A percentile compares a stretch with the other conserved stretches of the same genome.
These are phyloP conservation scores for Hirudinaria manillensis DNA, from an alignment of 2,888 invertebrate species.

Conservation along the genomic window DNA sequence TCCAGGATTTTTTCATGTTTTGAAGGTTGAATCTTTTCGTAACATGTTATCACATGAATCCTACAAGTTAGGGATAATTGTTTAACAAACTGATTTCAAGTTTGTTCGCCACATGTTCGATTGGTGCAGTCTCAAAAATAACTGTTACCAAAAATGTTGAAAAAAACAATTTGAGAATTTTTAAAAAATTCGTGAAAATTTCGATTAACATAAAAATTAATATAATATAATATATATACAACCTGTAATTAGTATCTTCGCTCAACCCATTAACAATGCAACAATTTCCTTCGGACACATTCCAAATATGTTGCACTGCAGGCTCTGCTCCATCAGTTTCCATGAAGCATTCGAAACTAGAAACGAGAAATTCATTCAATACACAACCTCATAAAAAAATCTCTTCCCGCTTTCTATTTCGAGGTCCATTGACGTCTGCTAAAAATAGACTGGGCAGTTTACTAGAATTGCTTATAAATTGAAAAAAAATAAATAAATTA, in stretches of 20 bases:
- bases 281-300: conserved; percentile 43
- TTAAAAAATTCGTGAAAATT: no score
- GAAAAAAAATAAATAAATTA: no score
- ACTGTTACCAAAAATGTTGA: no score
- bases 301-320: conserved; percentile 53
- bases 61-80: neutral
- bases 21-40: neutral
- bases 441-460: no score
- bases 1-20: neutral
- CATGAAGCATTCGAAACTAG: conserved; percentile 51
- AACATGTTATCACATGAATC: neutral
- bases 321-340: conserved; percentile 45
- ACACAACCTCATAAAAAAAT: neutral
- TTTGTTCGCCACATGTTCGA: no score
- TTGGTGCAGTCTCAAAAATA: no score
- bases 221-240: neutral
- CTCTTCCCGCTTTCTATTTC: neutral
- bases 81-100: no score
- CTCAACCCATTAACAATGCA: conserved; percentile 49
- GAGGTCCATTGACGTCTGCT: no score
- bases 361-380: conserved; percentile 31
- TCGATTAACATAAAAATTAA: no score
- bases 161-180: no score
- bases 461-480: no score
- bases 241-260: conserved; percentile 50